Evolutionary conservation across 1,140 invertebrate species (phyloP), one percentile per base, ranked within the genome.

Genomic region (Teleogryllus occipitalis): DNA sequence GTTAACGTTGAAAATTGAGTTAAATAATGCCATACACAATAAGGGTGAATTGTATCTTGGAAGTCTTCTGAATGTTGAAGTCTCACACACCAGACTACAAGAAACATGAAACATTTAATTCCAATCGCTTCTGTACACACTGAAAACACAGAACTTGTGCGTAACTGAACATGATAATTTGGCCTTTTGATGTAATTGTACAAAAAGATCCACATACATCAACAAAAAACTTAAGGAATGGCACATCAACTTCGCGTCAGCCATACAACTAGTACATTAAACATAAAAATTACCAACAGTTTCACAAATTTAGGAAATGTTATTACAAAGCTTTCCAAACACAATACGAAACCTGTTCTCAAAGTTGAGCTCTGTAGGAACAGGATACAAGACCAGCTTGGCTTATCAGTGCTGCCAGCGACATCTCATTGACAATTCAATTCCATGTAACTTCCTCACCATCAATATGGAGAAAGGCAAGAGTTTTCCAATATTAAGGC

Each of bases 131-230:
- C 18, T 65, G 10, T 65, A 65, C 54, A 65, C 54, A 65, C 54
- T 65, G 54, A 65, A 65, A 65, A 65, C 54, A 65, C 18, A 65
- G 18, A 65, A 65, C 54, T 65, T 65, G 54, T 65, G 54, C 54
- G 54, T 65, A 65, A 65, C 54, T 65, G 54, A 65, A 65, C 18
- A 65, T 65, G 54, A 65, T 18, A 65, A 65, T 14, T 65, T 65
- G 54, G 54, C 54, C 54, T 65, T 65, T 18, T 65, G 54, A 65
- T 65, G 54, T 65, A 18, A 14, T 65, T 65, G 54, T 65, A 65
- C 54, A 65, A 65, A 65, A 65, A 65, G 54, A 65, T 65, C 18
- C 54, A 65, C 54, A 65, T 65, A 65, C 54, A 65, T 65, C 54
- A 65, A 65, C 54, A 65, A 10, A 65, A 14, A 65, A 65, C 1